Conservation (phyloP, 2,113 vertebrate genomes). For the Machaerirhynchus nigripectus region DNA sequence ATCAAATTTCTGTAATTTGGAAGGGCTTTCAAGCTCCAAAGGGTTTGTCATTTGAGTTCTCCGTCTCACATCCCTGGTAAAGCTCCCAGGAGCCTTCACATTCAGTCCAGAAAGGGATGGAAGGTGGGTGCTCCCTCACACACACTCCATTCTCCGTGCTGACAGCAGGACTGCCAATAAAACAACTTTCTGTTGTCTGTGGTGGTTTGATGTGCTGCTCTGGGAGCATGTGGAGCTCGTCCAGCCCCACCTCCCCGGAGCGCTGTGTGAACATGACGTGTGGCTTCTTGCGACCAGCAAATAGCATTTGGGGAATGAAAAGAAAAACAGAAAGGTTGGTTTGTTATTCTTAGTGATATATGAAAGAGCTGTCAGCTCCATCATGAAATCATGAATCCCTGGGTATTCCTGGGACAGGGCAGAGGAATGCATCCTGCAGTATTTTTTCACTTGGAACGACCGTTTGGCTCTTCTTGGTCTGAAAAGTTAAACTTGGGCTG, state of each 20-base stretch:
- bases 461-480: slow-evolving; percentile 15
- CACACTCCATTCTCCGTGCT: neutral
- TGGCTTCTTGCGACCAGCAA: neutral
- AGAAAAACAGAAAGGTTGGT: neutral
- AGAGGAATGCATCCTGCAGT: neutral
- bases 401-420: neutral
- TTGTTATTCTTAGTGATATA: slow-evolving; percentile 6
- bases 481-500: neutral
- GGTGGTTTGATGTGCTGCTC: neutral
- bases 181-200: neutral
- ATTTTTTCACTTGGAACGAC: slow-evolving; percentile 21
- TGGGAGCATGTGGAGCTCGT: neutral
- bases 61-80: neutral
- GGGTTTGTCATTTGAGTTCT: neutral
- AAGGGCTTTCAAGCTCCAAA: neutral
- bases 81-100: fast-evolving
- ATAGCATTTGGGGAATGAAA: neutral
- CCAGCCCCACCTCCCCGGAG: neutral
- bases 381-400: neutral
- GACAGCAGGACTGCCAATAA: neutral
- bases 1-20: neutral
- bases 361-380: slow-evolving; percentile 8
- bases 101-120: neutral
- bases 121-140: neutral
- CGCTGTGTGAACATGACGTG: neutral